Evolutionary conservation across 1,140 invertebrate genomes (phyloP).

Genomic region (Caenorhabditis tropicalis): DNA sequence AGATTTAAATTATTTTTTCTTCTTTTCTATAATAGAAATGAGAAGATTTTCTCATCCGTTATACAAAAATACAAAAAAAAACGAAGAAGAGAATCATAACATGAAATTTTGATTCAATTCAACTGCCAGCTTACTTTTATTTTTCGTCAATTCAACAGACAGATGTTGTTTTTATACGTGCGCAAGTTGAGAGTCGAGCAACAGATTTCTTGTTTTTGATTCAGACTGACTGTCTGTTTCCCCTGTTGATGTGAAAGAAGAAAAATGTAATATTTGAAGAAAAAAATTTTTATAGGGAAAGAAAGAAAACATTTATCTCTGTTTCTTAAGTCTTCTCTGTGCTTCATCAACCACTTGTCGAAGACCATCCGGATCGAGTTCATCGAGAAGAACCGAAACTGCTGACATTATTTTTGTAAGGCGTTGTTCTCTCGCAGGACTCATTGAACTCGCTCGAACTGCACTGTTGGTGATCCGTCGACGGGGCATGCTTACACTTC

Average conservation of each 20-base stretch:
- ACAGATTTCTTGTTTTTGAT: background rate
- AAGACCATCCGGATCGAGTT: constrained; percentile 55
- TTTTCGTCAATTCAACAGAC: background rate
- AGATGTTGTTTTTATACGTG: background rate
- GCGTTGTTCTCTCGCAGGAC: constrained; percentile 50
- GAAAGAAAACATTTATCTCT: constrained; percentile 43
- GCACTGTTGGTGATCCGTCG: background rate
- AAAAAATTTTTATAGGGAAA: constrained; percentile 5
- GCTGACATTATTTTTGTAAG: constrained; percentile 57
- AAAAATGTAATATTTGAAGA: background rate
- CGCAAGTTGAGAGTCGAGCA: background rate
- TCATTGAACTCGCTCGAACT: constrained; percentile 33
- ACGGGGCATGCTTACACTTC: constrained; percentile 21
- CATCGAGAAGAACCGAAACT: constrained; percentile 55
- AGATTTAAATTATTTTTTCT: no score
- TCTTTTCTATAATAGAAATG: no score
- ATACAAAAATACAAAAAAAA: background rate
- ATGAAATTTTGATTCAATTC: constrained; percentile 8
- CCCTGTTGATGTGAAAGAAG: background rate
- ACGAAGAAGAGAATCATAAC: background rate
- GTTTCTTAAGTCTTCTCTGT: constrained; percentile 57
- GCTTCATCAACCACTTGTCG: constrained; percentile 57
- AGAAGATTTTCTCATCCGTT: no score
- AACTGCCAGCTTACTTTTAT: background rate
- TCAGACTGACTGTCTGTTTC: background rate